These are phyloP conservation scores for Scarus forsteni DNA, from an alignment of 2,797 vertebrate genomes.

Conservation along the genomic window DNA sequence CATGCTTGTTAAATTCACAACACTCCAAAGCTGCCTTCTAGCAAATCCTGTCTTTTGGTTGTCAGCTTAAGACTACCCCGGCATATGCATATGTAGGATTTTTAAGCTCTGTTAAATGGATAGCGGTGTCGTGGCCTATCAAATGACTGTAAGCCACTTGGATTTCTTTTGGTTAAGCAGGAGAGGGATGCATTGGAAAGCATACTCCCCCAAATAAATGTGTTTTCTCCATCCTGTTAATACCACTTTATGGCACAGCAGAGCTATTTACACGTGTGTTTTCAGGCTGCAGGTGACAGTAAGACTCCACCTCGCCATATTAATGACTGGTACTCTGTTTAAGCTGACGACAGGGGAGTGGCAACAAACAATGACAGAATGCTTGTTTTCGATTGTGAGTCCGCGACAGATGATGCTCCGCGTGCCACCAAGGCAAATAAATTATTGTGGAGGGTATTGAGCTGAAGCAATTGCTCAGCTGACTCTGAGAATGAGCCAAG, in stretches of 20 bases:
- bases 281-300: conserved; percentile 67
- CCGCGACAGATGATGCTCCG: conserved; percentile 65
- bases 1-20: conserved; percentile 89
- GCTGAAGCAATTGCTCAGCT: conserved; percentile 67
- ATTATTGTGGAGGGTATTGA: conserved; percentile 75
- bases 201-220: background rate
- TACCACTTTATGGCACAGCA: conserved; percentile 66
- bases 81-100: conserved; percentile 86
- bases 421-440: conserved; percentile 73
- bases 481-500: conserved; percentile 40
- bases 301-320: conserved; percentile 66
- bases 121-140: conserved; percentile 85
- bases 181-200: conserved; percentile 29
- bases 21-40: conserved; percentile 85
- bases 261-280: conserved; percentile 63
- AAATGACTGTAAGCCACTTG: conserved; percentile 83
- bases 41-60: conserved; percentile 84
- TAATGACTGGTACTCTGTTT: conserved; percentile 71
- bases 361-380: conserved; percentile 83
- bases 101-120: conserved; percentile 90
- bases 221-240: conserved; percentile 57
- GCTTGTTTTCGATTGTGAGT: conserved; percentile 76
- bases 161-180: conserved; percentile 34
- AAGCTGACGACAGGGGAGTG: conserved; percentile 75
- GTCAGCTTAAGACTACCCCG: conserved; percentile 83